Base-by-base conservation (phyloP, 2,888 invertebrate species). In the Allacma fusca region DNA sequence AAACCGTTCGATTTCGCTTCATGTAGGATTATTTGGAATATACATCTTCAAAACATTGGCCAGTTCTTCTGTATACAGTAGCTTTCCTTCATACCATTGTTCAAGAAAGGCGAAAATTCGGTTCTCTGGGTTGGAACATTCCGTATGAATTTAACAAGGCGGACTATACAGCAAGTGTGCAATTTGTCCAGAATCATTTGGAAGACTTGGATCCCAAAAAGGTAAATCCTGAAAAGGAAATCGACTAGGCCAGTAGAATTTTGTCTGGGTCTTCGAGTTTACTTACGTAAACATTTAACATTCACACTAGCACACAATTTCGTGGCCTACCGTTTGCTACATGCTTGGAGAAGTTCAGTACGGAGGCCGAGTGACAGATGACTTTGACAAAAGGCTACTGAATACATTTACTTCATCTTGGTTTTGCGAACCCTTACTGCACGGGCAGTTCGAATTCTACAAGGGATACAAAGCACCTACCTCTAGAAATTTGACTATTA, bases 91-190 rank as follows among this genome's bases (percentile, higher is more conserved):
- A 98, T 85, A 97, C 97, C 0, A 94, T 97, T 34, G 93, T 98
- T 0, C 97, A 97, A 88, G 98, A 98, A 87, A 89, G 97, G 81
- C 89, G 97, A 81, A 98, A 98, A 88, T 98, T 97, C 86, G 97
- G 98, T 0, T 96, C 97, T 0, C 90, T 98, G 19, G 97, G 97
- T 12, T 98, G 98, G 98, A 81, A 81, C 26, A 77, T 97, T 81
- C 96, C 97, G 0, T 98, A 98, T 85, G 97, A 98, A 87, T 98
- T 98, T 86, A 96, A 96, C 88, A 97, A 97, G 88, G 94, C 97
- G 0, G 98, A 98, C 87, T 97, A 97, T 86, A 94, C 95, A 1
- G 96, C 97, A 1, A 94, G 97, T 79, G 94, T 97, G 0, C 97
- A 97, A 87, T 98, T 98, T 86, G 91, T 98, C 78, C 97, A 97